These are phyloP conservation scores for Macrobrachium rosenbergii DNA, from an alignment of 1,140 invertebrate species.

Conservation along the genomic window DNA sequence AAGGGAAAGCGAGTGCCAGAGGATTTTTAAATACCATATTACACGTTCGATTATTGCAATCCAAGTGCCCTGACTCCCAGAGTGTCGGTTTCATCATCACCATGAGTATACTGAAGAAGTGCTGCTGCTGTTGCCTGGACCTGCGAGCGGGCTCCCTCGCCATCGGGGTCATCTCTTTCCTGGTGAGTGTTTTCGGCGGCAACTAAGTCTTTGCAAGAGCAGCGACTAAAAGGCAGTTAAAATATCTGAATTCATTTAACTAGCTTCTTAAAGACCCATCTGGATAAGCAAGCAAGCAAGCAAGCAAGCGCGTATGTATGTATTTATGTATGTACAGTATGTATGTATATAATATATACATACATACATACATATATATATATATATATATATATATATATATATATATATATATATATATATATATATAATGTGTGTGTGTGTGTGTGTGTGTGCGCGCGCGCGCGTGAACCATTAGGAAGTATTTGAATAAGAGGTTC, in stretches of 20 bases:
- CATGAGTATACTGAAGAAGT: slow-evolving; percentile 52
- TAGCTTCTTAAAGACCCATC: no score
- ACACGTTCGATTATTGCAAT: not conserved
- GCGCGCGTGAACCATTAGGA: no score
- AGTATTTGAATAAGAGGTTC: no score
- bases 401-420: slow-evolving; percentile 5
- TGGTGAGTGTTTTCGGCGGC: slow-evolving; percentile 49
- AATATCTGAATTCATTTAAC: no score
- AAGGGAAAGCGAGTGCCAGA: not conserved
- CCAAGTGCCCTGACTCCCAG: not conserved
- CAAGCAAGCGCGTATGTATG: not conserved
- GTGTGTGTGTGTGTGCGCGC: no score
- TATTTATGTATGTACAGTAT: not conserved
- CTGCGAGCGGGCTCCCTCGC: slow-evolving; percentile 46
- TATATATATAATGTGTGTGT: no score
- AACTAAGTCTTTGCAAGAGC: not conserved
- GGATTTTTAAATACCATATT: no score
- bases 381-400: slow-evolving; percentile 10
- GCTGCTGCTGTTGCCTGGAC: slow-evolving; percentile 47
- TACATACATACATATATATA: not conserved
- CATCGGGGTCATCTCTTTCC: slow-evolving; percentile 50
- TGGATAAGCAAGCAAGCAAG: no score
- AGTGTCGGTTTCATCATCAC: not conserved
- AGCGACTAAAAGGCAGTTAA: no score
- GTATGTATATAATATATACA: not conserved